Base-by-base conservation (phyloP, 2,797 vertebrate genomes). In the Enteromius mattozi region DNA sequence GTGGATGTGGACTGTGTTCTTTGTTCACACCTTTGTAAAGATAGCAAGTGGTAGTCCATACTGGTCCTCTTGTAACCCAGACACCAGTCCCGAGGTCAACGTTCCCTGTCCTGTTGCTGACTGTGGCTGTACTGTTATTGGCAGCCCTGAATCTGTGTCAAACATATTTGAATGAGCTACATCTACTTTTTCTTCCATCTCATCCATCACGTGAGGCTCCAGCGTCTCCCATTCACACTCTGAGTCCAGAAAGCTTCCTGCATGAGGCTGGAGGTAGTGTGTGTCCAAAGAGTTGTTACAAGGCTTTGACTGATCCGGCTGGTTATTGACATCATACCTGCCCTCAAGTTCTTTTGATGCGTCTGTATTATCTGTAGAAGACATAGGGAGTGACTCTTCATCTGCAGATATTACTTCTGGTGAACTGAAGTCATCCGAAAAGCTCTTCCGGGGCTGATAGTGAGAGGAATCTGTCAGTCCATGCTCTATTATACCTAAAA, bases 201-300 rank as follows among this genome's bases (percentile, higher is more conserved):
- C 96, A 37, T 99, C 97, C 81, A 98, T 88, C 86, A 97, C 77
- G 66, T 94, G 94, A 54, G 98, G 96, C 91, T 99, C 98, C 89
- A 99, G 92, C 0, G 96, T 98, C 93, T 99, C 98, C 98, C 97
- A 99, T 92, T 99, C 97, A 85, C 97, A 97, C 91, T 99, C 97
- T 0, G 97, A 97, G 0, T 96, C 97, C 0, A 96, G 96, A 37
- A 97, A 98, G 71, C 93, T 13, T 0, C 74, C 94, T 0, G 95
- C 93, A 12, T 96, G 96, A 21, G 94, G 95, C 80, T 94, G 95
- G 88, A 96, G 91, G 89, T 86, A 93, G 66, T 94, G 92, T 86
- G 83, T 82, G 30, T 90, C 82, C 0, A 68, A 21, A 33, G 33
- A 86, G 83, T 82, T 86, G 56, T 88, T 81, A 47, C 88, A 89